These are phyloP conservation scores for Ianthella basta DNA, from an alignment of 37 sponge, comb jelly and placozoan species.

Conservation along the genomic window DNA sequence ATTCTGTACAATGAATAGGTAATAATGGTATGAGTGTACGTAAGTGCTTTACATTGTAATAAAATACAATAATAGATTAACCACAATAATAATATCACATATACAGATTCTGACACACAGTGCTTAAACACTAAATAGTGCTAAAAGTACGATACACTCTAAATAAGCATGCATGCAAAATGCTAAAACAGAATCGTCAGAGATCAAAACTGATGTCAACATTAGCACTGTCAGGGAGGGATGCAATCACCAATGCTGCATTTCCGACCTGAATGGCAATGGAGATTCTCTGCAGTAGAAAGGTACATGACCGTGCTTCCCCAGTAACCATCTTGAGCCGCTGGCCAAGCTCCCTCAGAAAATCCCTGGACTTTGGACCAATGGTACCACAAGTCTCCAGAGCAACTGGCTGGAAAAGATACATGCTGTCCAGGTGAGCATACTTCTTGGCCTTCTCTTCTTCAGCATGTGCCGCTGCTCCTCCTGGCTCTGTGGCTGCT, in stretches of 20 bases:
- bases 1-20: no score
- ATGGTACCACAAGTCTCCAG: conserved; percentile 23
- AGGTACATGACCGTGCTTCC: conserved; percentile 5
- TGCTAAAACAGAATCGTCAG: no score
- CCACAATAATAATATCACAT: no score
- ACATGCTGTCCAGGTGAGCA: background rate
- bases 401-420: conserved; percentile 13
- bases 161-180: no score
- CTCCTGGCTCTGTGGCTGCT: background rate
- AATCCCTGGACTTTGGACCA: background rate
- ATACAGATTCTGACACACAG: no score
- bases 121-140: no score
- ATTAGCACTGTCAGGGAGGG: no score
- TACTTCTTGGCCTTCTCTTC: conserved; percentile 24
- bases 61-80: no score
- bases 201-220: no score
- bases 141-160: no score
- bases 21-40: no score
- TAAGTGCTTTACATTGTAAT: no score
- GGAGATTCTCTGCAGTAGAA: background rate
- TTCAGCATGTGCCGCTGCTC: conserved; percentile 8
- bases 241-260: background rate
- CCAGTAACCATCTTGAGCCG: background rate
- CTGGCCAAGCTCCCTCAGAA: background rate
- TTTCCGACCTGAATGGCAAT: conserved; percentile 30